Base-by-base conservation (phyloP, 2,888 invertebrate genomes). In the Athalia circularis region DNA sequence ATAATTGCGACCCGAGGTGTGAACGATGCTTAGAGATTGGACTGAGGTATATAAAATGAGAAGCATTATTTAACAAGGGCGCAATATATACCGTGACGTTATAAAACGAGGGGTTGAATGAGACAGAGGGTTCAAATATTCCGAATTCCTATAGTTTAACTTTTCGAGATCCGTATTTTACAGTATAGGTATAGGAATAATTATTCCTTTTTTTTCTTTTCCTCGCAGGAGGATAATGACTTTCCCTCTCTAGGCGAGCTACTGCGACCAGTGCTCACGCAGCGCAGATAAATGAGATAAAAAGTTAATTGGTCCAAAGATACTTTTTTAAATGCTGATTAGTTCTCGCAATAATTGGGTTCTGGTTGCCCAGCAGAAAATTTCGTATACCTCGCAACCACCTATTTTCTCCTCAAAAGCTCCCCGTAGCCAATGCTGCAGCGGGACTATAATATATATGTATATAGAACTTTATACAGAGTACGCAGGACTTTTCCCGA, bases 271-370 rank as follows among this genome's bases (percentile, higher is more conserved):
- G n/a, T 15, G 7, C 13, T 52, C 9, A 50, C 11, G 68, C 50
- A 43, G 7, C 29, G n/a, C 54, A 54, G 54, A 45, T 15, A 8
- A 72, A 11, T 72, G 11, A 59, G 47, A 72, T 47, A 59, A 72
- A 72, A 72, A 72, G 72, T 72, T 59, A 72, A 72, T 72, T 72
- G 72, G 8, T 13, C 7, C 47, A 72, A 59, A 52, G 59, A 72
- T 70, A 70, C 47, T 72, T 72, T 72, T 54, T 72, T 13, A 62
- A 75, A 75, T 50, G 62, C 75, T 64, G 75, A 75, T 75, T 75
- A 64, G 62, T 62, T 11, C 75, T 11, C 8, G 50, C 9, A 52
- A 62, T 75, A 75, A 62, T 75, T 75, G 29, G 5, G 50, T 43
- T 62, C 43, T 4, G 61, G 4, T 11, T 5, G 29, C 50, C 47